Conservation (phyloP, 1,140 invertebrate species). For the Calephelis nemesis region DNA sequence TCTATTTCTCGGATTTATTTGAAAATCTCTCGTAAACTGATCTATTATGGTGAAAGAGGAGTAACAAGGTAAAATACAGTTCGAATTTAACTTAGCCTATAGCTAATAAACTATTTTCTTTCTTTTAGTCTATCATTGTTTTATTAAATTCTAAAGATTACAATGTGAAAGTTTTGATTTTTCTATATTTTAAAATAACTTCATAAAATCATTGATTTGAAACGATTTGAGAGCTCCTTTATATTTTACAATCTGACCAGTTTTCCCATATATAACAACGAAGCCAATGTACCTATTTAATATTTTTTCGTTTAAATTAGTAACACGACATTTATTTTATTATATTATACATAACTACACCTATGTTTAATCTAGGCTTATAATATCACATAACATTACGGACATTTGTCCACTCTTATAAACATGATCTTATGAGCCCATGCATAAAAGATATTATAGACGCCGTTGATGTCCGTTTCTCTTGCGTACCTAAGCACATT, state of each 20-base stretch:
- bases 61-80: too few species aligned
- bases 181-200: background rate
- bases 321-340: conserved; percentile 55
- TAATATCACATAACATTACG: conserved; percentile 74
- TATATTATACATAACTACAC: conserved; percentile 56
- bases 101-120: too few species aligned
- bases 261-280: conserved; percentile 22
- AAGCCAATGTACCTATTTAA: conserved; percentile 20
- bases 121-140: too few species aligned
- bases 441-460: background rate
- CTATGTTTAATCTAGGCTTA: conserved; percentile 63
- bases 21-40: too few species aligned
- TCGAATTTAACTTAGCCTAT: too few species aligned
- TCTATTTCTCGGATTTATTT: too few species aligned
- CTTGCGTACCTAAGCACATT: too few species aligned
- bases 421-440: conserved; percentile 26
- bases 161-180: too few species aligned
- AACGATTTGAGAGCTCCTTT: background rate
- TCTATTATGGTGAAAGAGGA: too few species aligned
- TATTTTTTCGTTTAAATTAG: conserved; percentile 12
- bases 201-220: background rate
- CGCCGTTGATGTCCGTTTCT: background rate
- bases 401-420: conserved; percentile 50
- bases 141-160: too few species aligned
- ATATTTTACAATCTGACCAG: conserved; percentile 12